phyloP scores from a whole-genome alignment of 2,113 vertebrate genomes.

The Pedetes capensis region DNA sequence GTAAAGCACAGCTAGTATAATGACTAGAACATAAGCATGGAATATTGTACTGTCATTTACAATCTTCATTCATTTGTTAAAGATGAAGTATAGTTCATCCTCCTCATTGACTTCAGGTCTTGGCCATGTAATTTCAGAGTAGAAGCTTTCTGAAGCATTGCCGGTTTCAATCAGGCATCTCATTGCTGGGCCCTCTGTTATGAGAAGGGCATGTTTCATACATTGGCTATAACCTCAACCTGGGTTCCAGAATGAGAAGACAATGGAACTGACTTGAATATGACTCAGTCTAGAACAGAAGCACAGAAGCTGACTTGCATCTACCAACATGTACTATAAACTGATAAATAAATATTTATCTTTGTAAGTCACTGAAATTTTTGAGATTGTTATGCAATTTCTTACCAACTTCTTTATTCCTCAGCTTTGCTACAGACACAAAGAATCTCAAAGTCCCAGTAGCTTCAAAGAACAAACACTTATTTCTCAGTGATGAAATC shows the following conservation, averaged over 20 bases:
- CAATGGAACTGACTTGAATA: neutral
- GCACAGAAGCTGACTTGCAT: constrained; percentile 6
- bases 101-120: neutral
- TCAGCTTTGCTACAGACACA: constrained; percentile 37
- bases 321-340: neutral
- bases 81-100: neutral
- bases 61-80: constrained; percentile 3
- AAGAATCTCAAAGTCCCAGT: constrained; percentile 17
- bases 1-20: neutral
- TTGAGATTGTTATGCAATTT: constrained; percentile 12
- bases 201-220: constrained; percentile 20
- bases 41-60: neutral
- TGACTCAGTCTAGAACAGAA: neutral
- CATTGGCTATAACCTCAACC: neutral
- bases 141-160: constrained; percentile 33
- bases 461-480: neutral
- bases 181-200: neutral
- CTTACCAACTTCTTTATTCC: constrained; percentile 29
- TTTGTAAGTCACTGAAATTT: constrained; percentile 31
- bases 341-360: constrained; percentile 44
- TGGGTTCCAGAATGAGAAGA: neutral
- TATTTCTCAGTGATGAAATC: constrained; percentile 23
- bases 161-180: neutral
- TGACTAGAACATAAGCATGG: neutral
- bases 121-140: constrained; percentile 19